phyloP scores from a whole-genome alignment of 1,140 invertebrate species.

The Mylabris phalerata region DNA sequence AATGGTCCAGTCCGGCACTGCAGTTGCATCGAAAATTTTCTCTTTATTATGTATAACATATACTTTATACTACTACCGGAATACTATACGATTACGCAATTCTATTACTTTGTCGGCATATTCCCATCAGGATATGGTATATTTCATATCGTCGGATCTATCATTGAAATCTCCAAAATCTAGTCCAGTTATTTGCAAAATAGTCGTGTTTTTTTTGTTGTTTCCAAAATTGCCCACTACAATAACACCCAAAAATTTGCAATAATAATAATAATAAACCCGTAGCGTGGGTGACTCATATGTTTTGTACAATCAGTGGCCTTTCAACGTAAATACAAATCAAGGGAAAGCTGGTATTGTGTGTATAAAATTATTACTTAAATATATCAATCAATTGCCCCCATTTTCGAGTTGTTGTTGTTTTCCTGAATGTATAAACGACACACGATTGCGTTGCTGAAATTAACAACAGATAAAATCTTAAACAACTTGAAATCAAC shows the following conservation, averaged over 20 bases:
- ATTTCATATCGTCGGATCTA: too few relatives aligned
- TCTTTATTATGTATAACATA: too few relatives aligned
- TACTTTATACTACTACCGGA: too few relatives aligned
- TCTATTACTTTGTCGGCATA: too few relatives aligned
- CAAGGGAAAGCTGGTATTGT: constrained; percentile 18
- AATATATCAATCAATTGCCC: constrained; percentile 21
- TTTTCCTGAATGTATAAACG: constrained; percentile 2
- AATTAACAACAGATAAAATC: too few relatives aligned
- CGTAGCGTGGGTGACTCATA: constrained; percentile 22
- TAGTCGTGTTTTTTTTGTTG: background rate
- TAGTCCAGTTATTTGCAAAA: too few relatives aligned
- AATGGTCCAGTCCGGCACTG: too few relatives aligned
- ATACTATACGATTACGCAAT: too few relatives aligned
- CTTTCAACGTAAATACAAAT: constrained; percentile 25
- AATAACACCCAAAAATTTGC: constrained; percentile 9
- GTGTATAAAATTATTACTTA: constrained; percentile 6
- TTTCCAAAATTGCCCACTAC: constrained; percentile 8
- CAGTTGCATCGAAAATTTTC: too few relatives aligned
- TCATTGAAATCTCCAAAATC: too few relatives aligned
- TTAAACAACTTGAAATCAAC: too few relatives aligned
- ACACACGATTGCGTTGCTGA: background rate
- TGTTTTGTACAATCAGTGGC: constrained; percentile 22
- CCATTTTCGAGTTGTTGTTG: constrained; percentile 1
- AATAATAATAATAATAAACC: constrained; percentile 3
- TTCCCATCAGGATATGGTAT: too few relatives aligned